These are phyloP conservation scores for Alaudala cheleensis DNA, from an alignment of 2,113 vertebrate genomes.

Conservation along the genomic window DNA sequence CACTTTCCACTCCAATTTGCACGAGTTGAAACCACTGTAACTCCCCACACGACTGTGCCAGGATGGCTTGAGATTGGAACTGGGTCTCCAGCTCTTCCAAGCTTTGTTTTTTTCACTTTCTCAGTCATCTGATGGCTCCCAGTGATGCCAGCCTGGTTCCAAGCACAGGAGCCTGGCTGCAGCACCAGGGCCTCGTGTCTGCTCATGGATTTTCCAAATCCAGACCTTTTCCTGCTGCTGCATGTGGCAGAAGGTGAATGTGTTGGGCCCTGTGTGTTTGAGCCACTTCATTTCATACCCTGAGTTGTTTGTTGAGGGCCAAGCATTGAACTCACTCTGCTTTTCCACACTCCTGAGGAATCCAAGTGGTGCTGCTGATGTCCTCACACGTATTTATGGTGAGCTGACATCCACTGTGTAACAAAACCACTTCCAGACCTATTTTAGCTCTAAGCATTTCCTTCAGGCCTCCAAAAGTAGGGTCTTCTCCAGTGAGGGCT, in stretches of 20 bases:
- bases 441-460: not conserved
- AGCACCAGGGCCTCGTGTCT: not conserved
- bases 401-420: not conserved
- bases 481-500: not conserved
- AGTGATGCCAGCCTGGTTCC: not conserved
- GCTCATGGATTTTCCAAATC: not conserved
- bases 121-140: not conserved
- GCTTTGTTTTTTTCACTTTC: not conserved
- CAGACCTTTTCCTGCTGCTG: not conserved
- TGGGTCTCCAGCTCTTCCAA: not conserved
- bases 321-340: not conserved
- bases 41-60: not conserved
- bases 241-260: not conserved
- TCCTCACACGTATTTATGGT: accelerated
- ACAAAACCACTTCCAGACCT: not conserved
- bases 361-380: not conserved
- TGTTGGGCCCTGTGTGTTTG: not conserved
- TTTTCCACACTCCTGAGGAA: not conserved
- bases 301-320: not conserved
- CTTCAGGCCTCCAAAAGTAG: not conserved
- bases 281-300: not conserved
- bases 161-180: accelerated
- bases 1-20: constrained; percentile 50
- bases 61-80: not conserved
- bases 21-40: not conserved